Conservation (phyloP, 2,888 invertebrate genomes). For the Muscina levida region DNA sequence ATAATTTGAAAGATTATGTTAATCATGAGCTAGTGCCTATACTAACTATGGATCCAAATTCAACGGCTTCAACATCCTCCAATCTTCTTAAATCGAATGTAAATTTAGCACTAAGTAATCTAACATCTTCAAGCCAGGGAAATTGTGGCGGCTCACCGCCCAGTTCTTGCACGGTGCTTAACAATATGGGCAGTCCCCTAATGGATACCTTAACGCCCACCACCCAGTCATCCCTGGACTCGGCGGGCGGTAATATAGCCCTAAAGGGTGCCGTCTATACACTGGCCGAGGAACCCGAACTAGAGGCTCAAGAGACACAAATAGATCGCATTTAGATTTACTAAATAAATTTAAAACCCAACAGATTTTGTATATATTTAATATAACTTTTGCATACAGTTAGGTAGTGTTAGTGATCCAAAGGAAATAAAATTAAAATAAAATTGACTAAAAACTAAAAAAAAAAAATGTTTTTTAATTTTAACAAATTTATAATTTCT, state of each 20-base stretch:
- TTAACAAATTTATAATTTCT: slow-evolving; percentile 24
- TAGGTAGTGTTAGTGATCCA: slow-evolving; percentile 18
- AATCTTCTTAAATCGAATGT: slow-evolving; percentile 69
- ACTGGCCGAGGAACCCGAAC: slow-evolving; percentile 82
- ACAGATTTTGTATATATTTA: slow-evolving; percentile 52
- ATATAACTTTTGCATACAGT: slow-evolving; percentile 21
- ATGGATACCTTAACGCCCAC: slow-evolving; percentile 72
- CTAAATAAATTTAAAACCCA: slow-evolving; percentile 32
- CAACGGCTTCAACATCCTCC: slow-evolving; percentile 67
- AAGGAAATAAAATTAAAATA: slow-evolving; percentile 19
- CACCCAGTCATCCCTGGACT: slow-evolving; percentile 69
- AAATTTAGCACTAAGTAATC: slow-evolving; percentile 67
- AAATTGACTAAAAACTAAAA: slow-evolving; percentile 14
- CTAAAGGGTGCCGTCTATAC: slow-evolving; percentile 82
- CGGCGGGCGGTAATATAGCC: slow-evolving; percentile 67
- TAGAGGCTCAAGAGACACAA: slow-evolving; percentile 81
- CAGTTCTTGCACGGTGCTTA: slow-evolving; percentile 67
- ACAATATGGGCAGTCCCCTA: slow-evolving; percentile 69
- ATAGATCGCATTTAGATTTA: slow-evolving; percentile 72
- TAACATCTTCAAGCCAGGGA: slow-evolving; percentile 42
- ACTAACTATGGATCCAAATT: slow-evolving; percentile 79
- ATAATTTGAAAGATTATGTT: slow-evolving; percentile 79
- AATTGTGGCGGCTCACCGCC: slow-evolving; percentile 50
- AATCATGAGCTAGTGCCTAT: slow-evolving; percentile 80
- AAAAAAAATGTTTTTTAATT: slow-evolving; percentile 31